Base-by-base conservation (phyloP, 2,888 invertebrate genomes). In the Fissipunctia ypsillon region DNA sequence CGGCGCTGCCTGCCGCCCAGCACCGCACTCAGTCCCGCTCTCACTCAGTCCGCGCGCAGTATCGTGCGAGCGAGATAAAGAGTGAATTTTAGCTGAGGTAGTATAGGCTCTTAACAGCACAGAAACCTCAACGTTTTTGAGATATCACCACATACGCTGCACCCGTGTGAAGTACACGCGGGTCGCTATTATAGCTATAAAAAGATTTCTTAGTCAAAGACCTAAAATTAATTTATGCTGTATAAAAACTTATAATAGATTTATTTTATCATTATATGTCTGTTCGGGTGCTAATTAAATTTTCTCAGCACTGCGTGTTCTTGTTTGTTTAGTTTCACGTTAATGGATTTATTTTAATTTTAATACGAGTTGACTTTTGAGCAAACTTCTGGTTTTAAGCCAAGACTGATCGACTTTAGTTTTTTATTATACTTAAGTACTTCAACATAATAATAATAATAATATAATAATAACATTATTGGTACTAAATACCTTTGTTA, bases 221-320 rank as follows among this genome's bases (percentile, higher is more conserved):
- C 9, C 25, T 54, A n/a, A n/a, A 71, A 59, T 77, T 41, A 41
- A 56, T 43, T 22, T 31, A 41, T 31, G 38, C 45, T 54, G 25
- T 48, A 6, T 28, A 59, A 48, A 38, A 41, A 35, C n/a, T 52
- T 66, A 43, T 16, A 48, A 38, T n/a, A 19, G 3, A 19, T 22
- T 69, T 50, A 63, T 66, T 66, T 66, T 52, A 50, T 25, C 35
- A 38, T 70, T 43, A 10, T 38, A 52, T 54, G 16, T 61, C 54
- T 76, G 14, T 38, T 16, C 41, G 31, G 22, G 10, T 56, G 61
- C 48, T 67, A 48, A 61, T 56, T 56, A 48, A 43, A 52, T 45
- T 66, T 45, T 45, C 45, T 35, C 56, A 9, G 38, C 35, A 22
- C 22, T n/a, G 31, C 56, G 52, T 54, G 12, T n/a, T 28, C 12